phyloP scores from a whole-genome alignment of 2,888 invertebrate species.

The Itoplectis maculator region DNA sequence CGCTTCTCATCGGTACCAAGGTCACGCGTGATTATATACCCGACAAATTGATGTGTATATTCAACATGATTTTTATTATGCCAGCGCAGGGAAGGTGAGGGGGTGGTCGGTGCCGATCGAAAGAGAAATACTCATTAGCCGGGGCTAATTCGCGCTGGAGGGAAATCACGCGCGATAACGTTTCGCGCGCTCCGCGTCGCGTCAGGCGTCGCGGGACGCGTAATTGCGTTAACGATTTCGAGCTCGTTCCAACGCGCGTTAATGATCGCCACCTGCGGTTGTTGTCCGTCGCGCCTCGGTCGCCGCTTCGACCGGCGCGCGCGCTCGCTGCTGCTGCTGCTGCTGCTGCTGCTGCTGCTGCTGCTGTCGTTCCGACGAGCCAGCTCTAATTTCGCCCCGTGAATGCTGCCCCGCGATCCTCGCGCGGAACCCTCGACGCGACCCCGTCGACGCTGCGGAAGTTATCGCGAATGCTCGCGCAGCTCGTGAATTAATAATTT shows the following conservation, averaged over 20 bases:
- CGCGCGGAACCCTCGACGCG: no score
- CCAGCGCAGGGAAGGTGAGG: no score
- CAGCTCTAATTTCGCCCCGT: no score
- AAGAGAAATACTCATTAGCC: conserved; percentile 32
- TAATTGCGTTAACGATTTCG: conserved; percentile 40
- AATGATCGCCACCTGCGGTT: conserved; percentile 36
- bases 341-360: no score
- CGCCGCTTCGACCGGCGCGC: not conserved
- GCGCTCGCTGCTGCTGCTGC: no score
- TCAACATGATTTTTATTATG: no score
- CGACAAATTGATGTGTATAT: no score
- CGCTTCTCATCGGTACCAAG: no score
- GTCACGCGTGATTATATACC: no score
- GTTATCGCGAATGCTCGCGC: conserved; percentile 18
- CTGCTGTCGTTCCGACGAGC: no score
- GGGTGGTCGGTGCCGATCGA: not conserved
- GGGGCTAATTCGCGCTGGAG: conserved; percentile 24
- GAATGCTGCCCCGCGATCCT: no score
- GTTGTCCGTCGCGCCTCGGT: conserved; percentile 15
- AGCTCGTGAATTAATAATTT: conserved; percentile 33
- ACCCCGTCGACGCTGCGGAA: not conserved
- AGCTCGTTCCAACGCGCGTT: conserved; percentile 31
- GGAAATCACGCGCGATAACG: conserved; percentile 37
- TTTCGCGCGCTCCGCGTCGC: conserved; percentile 26
- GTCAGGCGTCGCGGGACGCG: conserved; percentile 10